Evolutionary conservation across 2,888 invertebrate species (phyloP).

Genomic region (Phyllotreta striolata): DNA sequence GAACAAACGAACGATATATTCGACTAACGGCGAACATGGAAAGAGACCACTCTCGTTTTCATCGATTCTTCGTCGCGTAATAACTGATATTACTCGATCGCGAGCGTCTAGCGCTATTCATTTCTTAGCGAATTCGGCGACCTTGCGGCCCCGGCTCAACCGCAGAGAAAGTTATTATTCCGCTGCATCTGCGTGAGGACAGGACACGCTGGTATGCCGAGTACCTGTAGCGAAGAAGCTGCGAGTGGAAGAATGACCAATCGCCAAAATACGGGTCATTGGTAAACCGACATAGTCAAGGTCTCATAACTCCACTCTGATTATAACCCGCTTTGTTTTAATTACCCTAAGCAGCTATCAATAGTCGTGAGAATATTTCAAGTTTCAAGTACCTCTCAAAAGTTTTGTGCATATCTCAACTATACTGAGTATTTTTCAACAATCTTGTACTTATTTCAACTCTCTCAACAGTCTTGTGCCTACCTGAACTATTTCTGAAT

Average conservation of each 20-base stretch:
- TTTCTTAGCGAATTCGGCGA: conserved; percentile 43
- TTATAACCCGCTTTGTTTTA: too few relatives aligned
- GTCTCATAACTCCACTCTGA: too few relatives aligned
- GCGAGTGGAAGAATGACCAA: background rate
- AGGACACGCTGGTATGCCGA: background rate
- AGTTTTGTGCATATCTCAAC: too few relatives aligned
- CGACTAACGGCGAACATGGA: conserved; percentile 10
- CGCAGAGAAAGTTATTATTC: conserved; percentile 50
- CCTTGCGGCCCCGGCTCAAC: conserved; percentile 43
- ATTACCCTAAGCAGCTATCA: too few relatives aligned
- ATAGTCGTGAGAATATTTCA: too few relatives aligned
- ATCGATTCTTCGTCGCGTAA: conserved; percentile 27
- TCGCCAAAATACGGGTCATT: background rate
- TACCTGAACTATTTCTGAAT: too few relatives aligned
- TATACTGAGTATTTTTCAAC: too few relatives aligned
- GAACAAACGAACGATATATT: background rate
- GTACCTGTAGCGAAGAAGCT: conserved; percentile 1
- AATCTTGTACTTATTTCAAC: too few relatives aligned
- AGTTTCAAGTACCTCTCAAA: too few relatives aligned
- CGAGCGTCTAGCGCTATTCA: conserved; percentile 32
- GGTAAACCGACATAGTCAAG: too few relatives aligned
- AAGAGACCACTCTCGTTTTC: conserved; percentile 19
- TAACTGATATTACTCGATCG: conserved; percentile 40
- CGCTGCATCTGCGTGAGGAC: conserved; percentile 18
- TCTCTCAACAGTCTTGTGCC: too few relatives aligned